Evolutionary conservation across 2,888 invertebrate species (phyloP).

Genomic region (Drosophila paramelanica): DNA sequence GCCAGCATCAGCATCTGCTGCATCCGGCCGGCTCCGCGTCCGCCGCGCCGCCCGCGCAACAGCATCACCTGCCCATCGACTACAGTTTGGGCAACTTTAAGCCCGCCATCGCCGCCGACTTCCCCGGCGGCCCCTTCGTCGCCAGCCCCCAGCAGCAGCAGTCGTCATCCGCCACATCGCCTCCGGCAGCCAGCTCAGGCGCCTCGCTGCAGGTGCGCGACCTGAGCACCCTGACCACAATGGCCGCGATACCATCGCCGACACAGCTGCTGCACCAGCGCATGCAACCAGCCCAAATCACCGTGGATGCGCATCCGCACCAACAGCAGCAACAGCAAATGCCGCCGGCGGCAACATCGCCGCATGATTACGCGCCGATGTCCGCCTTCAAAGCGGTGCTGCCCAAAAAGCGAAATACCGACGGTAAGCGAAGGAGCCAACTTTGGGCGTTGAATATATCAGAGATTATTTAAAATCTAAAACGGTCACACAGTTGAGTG

Average conservation of each 20-base stretch:
- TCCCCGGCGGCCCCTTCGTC: slow-evolving; percentile 79
- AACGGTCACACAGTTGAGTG: no score
- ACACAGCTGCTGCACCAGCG: slow-evolving; percentile 82
- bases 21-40: slow-evolving; percentile 57
- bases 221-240: slow-evolving; percentile 80
- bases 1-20: slow-evolving; percentile 65
- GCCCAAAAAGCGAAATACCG: slow-evolving; percentile 84
- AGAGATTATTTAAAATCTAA: background rate
- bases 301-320: slow-evolving; percentile 67
- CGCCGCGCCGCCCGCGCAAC: slow-evolving; percentile 65
- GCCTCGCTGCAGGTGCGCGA: slow-evolving; percentile 81
- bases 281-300: slow-evolving; percentile 68
- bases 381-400: slow-evolving; percentile 85
- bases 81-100: slow-evolving; percentile 84
- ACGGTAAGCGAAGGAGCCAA: slow-evolving; percentile 79
- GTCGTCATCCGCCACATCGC: slow-evolving; percentile 51
- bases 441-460: background rate
- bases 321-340: slow-evolving; percentile 67
- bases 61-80: slow-evolving; percentile 82
- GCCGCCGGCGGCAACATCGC: slow-evolving; percentile 68
- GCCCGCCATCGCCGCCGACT: slow-evolving; percentile 82
- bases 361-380: slow-evolving; percentile 81
- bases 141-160: slow-evolving; percentile 64
- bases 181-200: slow-evolving; percentile 42
- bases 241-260: slow-evolving; percentile 79